These are phyloP conservation scores for Catocala fraxini DNA, from an alignment of 2,888 invertebrate species.

Conservation along the genomic window DNA sequence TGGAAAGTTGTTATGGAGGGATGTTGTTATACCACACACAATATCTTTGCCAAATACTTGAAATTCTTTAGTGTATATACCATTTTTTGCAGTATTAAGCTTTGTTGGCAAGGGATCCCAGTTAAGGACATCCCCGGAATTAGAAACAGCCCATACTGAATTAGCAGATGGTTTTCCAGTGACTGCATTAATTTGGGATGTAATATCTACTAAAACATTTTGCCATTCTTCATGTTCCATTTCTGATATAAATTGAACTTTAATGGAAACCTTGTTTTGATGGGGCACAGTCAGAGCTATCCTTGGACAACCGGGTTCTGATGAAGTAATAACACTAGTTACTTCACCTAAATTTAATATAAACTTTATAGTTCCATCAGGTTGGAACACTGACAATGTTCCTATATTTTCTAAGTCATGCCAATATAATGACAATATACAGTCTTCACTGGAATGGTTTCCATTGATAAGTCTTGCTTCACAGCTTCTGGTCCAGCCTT, in stretches of 20 bases:
- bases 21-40: constrained; percentile 86
- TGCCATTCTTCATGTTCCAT: constrained; percentile 97
- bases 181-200: constrained; percentile 91
- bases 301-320: constrained; percentile 93
- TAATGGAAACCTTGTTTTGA: constrained; percentile 88
- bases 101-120: constrained; percentile 91
- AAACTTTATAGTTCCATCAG: constrained; percentile 93
- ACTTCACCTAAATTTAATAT: constrained; percentile 92
- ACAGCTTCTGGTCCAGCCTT: constrained; percentile 95
- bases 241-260: constrained; percentile 93
- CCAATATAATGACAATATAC: constrained; percentile 94
- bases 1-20: constrained; percentile 91
- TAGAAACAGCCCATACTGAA: constrained; percentile 93
- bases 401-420: constrained; percentile 91
- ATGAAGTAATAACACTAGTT: constrained; percentile 92
- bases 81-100: constrained; percentile 82
- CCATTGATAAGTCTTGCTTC: constrained; percentile 90
- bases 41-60: constrained; percentile 91
- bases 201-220: constrained; percentile 92
- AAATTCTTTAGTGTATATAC: constrained; percentile 89
- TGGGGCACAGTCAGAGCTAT: constrained; percentile 92
- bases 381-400: constrained; percentile 92
- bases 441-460: constrained; percentile 90
- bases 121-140: constrained; percentile 93
- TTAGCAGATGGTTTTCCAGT: constrained; percentile 91